Conservation (phyloP, 1,140 invertebrate genomes). For the Microplitis mediator region DNA sequence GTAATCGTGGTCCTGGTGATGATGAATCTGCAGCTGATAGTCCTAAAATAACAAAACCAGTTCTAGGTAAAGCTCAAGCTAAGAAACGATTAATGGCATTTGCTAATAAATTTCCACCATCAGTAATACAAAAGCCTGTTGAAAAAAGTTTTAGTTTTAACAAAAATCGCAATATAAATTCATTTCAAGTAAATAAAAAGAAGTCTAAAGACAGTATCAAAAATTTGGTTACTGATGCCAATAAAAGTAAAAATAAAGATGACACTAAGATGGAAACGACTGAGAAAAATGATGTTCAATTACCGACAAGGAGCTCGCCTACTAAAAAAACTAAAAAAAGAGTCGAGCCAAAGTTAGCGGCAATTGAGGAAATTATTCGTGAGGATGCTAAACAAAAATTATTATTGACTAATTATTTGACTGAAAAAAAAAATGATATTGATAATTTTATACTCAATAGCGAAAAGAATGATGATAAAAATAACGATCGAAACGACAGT, state of each 20-base stretch:
- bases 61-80: slow-evolving; percentile 58
- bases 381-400: slow-evolving; percentile 55
- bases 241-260: slow-evolving; percentile 20
- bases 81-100: slow-evolving; percentile 62
- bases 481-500: not conserved
- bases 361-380: slow-evolving; percentile 59
- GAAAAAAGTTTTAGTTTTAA: slow-evolving; percentile 8
- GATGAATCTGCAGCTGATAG: slow-evolving; percentile 17
- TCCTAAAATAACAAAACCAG: slow-evolving; percentile 52
- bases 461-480: not conserved
- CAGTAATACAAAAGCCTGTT: slow-evolving; percentile 34
- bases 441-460: not conserved
- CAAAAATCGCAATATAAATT: slow-evolving; percentile 2
- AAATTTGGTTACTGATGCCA: slow-evolving; percentile 21
- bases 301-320: not conserved
- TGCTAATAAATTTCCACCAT: slow-evolving; percentile 53
- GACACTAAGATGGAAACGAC: not conserved
- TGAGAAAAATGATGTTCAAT: not conserved
- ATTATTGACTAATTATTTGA: not conserved
- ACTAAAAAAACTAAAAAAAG: slow-evolving; percentile 14
- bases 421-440: not conserved
- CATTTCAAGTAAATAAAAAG: slow-evolving; percentile 29
- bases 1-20: slow-evolving; percentile 5
- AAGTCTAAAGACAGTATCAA: slow-evolving; percentile 31
- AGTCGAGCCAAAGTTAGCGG: slow-evolving; percentile 51